Conservation (phyloP, 37 sponge, comb jelly and placozoan species). For the Oopsacas minuta region DNA sequence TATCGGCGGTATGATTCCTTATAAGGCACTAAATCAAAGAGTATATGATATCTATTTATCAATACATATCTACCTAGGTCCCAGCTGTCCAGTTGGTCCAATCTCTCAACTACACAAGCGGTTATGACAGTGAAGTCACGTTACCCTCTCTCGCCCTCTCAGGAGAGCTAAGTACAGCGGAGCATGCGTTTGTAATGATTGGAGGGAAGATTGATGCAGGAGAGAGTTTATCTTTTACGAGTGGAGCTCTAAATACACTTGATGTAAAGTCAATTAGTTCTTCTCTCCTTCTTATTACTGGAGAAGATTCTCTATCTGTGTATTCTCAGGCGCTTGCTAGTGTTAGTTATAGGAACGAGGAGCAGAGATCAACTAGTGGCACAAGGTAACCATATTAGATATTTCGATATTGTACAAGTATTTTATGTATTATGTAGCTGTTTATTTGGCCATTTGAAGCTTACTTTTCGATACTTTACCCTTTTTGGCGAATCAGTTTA, state of each 20-base stretch:
- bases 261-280: not conserved
- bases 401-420: too few relatives aligned
- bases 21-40: too few relatives aligned
- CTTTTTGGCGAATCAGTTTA: too few relatives aligned
- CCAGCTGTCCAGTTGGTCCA: not conserved
- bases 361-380: not conserved
- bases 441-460: too few relatives aligned
- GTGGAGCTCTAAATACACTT: not conserved
- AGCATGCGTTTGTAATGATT: not conserved
- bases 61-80: not conserved
- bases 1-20: not conserved
- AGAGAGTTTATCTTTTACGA: not conserved
- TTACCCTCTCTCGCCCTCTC: not conserved
- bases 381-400: not conserved
- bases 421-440: too few relatives aligned
- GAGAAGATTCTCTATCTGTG: not conserved
- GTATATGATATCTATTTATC: not conserved
- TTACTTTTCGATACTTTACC: too few relatives aligned
- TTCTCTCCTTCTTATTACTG: not conserved
- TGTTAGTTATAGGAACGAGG: not conserved
- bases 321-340: slow-evolving; percentile 1
- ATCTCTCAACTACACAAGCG: not conserved
- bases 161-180: not conserved
- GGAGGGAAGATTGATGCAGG: not conserved
- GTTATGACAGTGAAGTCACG: not conserved